Base-by-base conservation (phyloP, 2,113 vertebrate genomes). In the Raphicerus campestris region DNA sequence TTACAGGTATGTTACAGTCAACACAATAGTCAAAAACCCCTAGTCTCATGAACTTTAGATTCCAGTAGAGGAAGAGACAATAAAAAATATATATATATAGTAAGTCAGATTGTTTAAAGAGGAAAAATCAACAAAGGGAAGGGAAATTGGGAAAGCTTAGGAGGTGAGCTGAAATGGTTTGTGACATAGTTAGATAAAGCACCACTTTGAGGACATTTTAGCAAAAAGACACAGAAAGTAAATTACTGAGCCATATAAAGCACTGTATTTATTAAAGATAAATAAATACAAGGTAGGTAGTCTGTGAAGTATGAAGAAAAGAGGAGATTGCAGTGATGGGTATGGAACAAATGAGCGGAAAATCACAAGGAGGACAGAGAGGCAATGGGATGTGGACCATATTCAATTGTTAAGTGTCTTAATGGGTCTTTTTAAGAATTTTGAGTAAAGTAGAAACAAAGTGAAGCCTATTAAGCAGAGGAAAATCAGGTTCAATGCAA, bases 311-410 rank as follows among this genome's bases (percentile, higher is more conserved):
- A 61, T 73, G 19, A 14, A 75, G 16, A 58, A 42, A 60, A 51
- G 1, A 10, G 19, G 19, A 42, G 35, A 3, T 26, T 13, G 2
- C 10, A 13, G 2, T 3, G 45, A 58, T 9, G 66, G 6, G 14
- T 39, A 26, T 47, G 20, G 28, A 53, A 60, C 7, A 82, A 77
- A 77, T 28, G 24, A 49, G 22, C 2, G 9, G 4, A 20, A 87
- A 78, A 51, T 56, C 32, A 19, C 30, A 1, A 35, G 5, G 14
- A 32, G 4, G 51, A 26, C 17, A 60, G 13, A 22, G 5, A 83
- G 15, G 7, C n/a, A 55, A 47, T 82, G 15, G 28, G 3, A 39
- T 10, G 28, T 3, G 0, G 10, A 13, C 51, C 55, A 9, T 24
- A 1, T 26, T 22, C 16, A 1, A 70, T 9, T 51, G 10, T 53